These are phyloP conservation scores for Drosophila tristis DNA, from an alignment of 1,140 invertebrate species.

Conservation along the genomic window DNA sequence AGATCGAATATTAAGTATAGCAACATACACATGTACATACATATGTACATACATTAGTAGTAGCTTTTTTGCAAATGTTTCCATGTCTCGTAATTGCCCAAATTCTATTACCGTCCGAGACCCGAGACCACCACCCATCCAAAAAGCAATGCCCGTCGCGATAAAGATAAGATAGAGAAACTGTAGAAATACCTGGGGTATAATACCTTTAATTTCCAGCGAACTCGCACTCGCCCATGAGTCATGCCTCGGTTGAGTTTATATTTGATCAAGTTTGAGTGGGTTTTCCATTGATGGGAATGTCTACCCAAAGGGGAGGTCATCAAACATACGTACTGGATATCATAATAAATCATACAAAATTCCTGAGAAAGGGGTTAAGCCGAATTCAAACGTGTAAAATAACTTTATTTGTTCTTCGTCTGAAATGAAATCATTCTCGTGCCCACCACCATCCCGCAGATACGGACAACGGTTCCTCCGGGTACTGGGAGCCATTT, in stretches of 20 bases:
- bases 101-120: conserved; percentile 27
- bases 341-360: too few species aligned
- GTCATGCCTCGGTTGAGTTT: conserved; percentile 22
- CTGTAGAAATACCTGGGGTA: conserved; percentile 31
- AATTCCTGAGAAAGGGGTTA: too few species aligned
- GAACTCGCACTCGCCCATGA: conserved; percentile 13
- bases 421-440: conserved; percentile 1
- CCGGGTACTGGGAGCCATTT: conserved; percentile 3
- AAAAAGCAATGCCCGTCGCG: conserved; percentile 7
- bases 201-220: conserved; percentile 35
- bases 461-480: neutral
- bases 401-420: too few species aligned
- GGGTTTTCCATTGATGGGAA: neutral
- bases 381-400: conserved; percentile 6
- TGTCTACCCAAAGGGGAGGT: too few species aligned
- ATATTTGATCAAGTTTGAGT: conserved; percentile 28
- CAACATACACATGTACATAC: too few species aligned
- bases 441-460: neutral
- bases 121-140: conserved; percentile 9
- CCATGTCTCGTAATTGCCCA: conserved; percentile 3
- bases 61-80: neutral
- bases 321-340: too few species aligned
- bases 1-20: conserved; percentile 13
- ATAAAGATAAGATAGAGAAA: conserved; percentile 45
- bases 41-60: too few species aligned